Evolutionary conservation across 2,113 vertebrate species (phyloP), one percentile per base, ranked within the genome.

Genomic region (Dicentrarchus labrax): DNA sequence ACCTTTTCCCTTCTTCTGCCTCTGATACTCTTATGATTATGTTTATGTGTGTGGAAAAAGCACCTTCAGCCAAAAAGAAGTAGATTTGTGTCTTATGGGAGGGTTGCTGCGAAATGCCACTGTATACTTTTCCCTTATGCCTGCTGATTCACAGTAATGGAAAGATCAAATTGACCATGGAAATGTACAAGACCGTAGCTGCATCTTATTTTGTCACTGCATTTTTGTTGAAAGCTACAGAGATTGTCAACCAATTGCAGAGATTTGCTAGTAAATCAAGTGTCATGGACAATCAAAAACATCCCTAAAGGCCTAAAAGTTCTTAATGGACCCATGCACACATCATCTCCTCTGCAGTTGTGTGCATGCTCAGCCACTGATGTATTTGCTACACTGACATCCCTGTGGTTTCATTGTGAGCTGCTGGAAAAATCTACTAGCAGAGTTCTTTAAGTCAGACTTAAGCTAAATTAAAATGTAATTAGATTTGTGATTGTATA

Each of bases 141-240:
- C 65, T 54, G 50, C 78, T 75, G 78, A 76, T 84, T 89, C 53
- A 61, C 47, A 74, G 54, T 85, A 84, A 90, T 86, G 77, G 70
- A 88, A 85, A 76, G 53, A 78, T 70, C 67, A 71, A 80, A 86
- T 80, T 74, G 82, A 80, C 78, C 87, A 83, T 83, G 64, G 54
- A 76, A 72, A 85, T 72, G 65, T 68, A 77, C 62, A 83, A 78
- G 72, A 51, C 56, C 53, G 48, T 36, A 38, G 43, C 16, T 1
- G 12, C 70, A 66, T 61, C 66, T 76, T 50, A 78, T 79, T 74
- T 73, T 83, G 85, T 76, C 56, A 50, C 30, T 70, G 61, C 24
- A 71, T 83, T 87, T 68, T 73, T 72, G 75, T 72, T 84, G 84
- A 84, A 81, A 86, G 75, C 74, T 54, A 45, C 48, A 76, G 43